Conservation (phyloP, 2,888 invertebrate genomes). For the Ectemnius cavifrons region DNA sequence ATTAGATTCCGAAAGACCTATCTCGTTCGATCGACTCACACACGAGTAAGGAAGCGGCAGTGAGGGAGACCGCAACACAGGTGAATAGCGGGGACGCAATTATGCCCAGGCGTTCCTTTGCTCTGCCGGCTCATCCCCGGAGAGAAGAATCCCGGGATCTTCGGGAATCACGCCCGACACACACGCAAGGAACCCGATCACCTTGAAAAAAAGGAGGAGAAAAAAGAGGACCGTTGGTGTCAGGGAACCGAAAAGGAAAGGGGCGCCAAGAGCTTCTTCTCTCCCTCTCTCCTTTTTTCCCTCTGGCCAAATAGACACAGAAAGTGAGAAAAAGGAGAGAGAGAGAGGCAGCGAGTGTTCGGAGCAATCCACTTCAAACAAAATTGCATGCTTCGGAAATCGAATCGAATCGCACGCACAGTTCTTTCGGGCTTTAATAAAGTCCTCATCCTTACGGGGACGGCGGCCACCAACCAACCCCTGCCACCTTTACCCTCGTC, state of each 20-base stretch:
- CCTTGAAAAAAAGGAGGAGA: not conserved
- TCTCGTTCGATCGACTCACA: slow-evolving; percentile 56
- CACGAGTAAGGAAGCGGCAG: not conserved
- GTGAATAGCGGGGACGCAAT: slow-evolving; percentile 1
- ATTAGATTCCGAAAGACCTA: slow-evolving; percentile 53
- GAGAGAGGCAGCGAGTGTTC: slow-evolving; percentile 9
- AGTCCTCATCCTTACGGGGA: slow-evolving; percentile 54
- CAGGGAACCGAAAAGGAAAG: not conserved
- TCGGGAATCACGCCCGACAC: no score
- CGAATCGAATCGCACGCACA: slow-evolving; percentile 60
- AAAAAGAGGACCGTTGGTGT: not conserved
- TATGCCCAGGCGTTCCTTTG: not conserved
- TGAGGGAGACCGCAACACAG: not conserved
- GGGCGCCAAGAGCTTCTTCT: not conserved
- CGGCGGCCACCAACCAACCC: slow-evolving; percentile 15
- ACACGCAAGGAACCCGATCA: no score
- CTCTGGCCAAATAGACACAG: not conserved
- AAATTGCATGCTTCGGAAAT: slow-evolving; percentile 46
- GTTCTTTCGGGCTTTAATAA: slow-evolving; percentile 57
- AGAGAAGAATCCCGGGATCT: no score
- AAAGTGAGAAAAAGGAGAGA: slow-evolving; percentile 11
- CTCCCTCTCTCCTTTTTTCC: no score
- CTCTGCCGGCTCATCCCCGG: no score
- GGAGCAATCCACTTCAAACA: slow-evolving; percentile 37
- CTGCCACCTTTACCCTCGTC: slow-evolving; percentile 8